phyloP scores from a whole-genome alignment of 2,797 vertebrate species.

The Lutjanus campechanus region DNA sequence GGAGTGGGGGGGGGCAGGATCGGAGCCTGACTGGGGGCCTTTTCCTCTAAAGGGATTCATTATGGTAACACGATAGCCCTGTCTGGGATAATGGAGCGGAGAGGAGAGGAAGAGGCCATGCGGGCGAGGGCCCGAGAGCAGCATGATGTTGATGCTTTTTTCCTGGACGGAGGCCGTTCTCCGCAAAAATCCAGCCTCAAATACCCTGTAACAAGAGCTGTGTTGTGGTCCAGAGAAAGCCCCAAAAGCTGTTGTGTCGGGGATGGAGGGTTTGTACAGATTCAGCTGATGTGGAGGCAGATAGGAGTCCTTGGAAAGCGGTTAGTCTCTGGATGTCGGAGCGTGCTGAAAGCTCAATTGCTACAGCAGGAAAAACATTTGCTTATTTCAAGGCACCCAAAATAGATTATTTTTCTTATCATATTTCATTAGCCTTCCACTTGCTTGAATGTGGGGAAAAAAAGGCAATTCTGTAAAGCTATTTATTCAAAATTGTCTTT shows the following conservation, averaged over 20 bases:
- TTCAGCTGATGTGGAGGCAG: slow-evolving; percentile 53
- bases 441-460: background rate
- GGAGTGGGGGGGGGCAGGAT: slow-evolving; percentile 27
- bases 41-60: slow-evolving; percentile 76
- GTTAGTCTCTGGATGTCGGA: slow-evolving; percentile 15
- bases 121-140: slow-evolving; percentile 48
- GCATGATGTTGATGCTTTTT: slow-evolving; percentile 69
- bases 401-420: slow-evolving; percentile 43
- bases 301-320: slow-evolving; percentile 36
- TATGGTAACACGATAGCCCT: slow-evolving; percentile 77
- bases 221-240: slow-evolving; percentile 56
- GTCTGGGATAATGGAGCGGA: slow-evolving; percentile 66
- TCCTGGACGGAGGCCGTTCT: slow-evolving; percentile 67
- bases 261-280: slow-evolving; percentile 24
- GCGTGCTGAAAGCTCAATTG: slow-evolving; percentile 7
- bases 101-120: slow-evolving; percentile 66
- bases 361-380: slow-evolving; percentile 25
- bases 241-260: slow-evolving; percentile 48
- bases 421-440: slow-evolving; percentile 33
- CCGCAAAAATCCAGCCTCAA: slow-evolving; percentile 63
- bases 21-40: slow-evolving; percentile 44
- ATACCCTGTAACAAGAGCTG: slow-evolving; percentile 66
- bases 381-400: slow-evolving; percentile 24
- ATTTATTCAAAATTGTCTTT: slow-evolving; percentile 20
- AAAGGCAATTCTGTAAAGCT: slow-evolving; percentile 5